Conservation (phyloP, 1,140 invertebrate genomes). For the Diorhabda carinulata region DNA sequence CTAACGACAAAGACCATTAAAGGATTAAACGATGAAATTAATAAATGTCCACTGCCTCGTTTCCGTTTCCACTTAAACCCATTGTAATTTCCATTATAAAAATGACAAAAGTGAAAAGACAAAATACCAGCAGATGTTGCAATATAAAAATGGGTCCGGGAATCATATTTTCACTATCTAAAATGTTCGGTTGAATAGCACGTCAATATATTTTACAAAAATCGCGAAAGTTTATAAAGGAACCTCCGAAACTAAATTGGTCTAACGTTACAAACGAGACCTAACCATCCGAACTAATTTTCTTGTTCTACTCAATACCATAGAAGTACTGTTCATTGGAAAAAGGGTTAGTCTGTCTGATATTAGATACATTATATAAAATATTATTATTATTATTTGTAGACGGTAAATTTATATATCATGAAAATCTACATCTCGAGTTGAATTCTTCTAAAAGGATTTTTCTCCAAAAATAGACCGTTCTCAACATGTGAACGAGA, state of each 20-base stretch:
- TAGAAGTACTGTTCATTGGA: neutral
- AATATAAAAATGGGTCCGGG: neutral
- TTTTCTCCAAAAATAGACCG: too few relatives aligned
- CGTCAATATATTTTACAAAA: conserved; percentile 13
- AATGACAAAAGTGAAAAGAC: conserved; percentile 14
- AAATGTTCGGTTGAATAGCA: conserved; percentile 12
- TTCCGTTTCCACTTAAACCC: conserved; percentile 19
- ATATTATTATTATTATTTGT: too few relatives aligned
- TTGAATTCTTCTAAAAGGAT: too few relatives aligned
- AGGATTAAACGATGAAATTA: conserved; percentile 7
- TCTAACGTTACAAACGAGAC: conserved; percentile 7
- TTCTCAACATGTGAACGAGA: too few relatives aligned
- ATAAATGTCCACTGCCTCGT: conserved; percentile 6
- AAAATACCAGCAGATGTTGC: conserved; percentile 11
- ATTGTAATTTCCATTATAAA: conserved; percentile 3
- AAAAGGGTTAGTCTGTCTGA: too few relatives aligned
- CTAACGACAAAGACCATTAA: conserved; percentile 3
- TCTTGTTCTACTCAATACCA: conserved; percentile 12
- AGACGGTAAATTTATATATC: too few relatives aligned
- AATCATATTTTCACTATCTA: conserved; percentile 13
- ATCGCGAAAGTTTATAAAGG: conserved; percentile 5
- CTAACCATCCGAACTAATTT: conserved; percentile 17
- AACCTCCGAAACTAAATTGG: neutral
- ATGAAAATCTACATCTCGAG: too few relatives aligned
- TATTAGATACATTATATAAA: too few relatives aligned